phyloP scores from a whole-genome alignment of 2,888 invertebrate genomes.

The Sclerodermus sp. region DNA sequence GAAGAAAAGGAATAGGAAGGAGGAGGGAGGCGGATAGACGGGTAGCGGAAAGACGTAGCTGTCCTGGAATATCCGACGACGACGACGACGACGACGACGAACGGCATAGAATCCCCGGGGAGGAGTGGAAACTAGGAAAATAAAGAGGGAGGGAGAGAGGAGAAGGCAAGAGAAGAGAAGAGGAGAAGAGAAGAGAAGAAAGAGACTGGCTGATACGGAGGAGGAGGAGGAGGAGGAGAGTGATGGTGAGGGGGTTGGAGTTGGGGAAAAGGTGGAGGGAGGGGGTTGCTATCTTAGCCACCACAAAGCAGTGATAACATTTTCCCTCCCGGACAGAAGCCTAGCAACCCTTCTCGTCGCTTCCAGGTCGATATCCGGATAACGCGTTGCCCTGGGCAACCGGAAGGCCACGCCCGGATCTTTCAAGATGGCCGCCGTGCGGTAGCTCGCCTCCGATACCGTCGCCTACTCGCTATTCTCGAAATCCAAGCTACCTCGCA shows the following conservation, averaged over 20 bases:
- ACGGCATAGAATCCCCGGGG: too few relatives aligned
- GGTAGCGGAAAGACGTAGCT: conserved; percentile 8
- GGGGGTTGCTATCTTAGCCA: conserved; percentile 57
- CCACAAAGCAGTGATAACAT: conserved; percentile 59
- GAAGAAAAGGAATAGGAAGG: not conserved
- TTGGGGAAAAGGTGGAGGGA: conserved; percentile 24
- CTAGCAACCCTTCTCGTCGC: conserved; percentile 52
- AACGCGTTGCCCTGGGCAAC: conserved; percentile 49
- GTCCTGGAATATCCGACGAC: not conserved
- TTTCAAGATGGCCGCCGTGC: conserved; percentile 51
- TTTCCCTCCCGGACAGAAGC: conserved; percentile 57
- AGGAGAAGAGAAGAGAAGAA: not conserved
- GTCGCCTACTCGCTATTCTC: not conserved
- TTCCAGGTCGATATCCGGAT: conserved; percentile 51
- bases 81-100: conserved; percentile 21
- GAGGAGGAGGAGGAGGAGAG: conserved; percentile 10
- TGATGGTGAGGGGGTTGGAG: conserved; percentile 14
- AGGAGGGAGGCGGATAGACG: conserved; percentile 1
- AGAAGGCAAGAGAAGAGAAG: not conserved
- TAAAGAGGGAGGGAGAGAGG: not conserved
- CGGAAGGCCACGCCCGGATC: conserved; percentile 52
- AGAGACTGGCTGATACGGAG: too few relatives aligned
- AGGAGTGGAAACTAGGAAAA: too few relatives aligned
- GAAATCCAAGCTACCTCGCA: not conserved
- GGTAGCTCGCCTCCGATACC: conserved; percentile 2